Evolutionary conservation across 2,888 invertebrate species (phyloP), one percentile per base, ranked within the genome.

Genomic region (Drosophila buzzatii): DNA sequence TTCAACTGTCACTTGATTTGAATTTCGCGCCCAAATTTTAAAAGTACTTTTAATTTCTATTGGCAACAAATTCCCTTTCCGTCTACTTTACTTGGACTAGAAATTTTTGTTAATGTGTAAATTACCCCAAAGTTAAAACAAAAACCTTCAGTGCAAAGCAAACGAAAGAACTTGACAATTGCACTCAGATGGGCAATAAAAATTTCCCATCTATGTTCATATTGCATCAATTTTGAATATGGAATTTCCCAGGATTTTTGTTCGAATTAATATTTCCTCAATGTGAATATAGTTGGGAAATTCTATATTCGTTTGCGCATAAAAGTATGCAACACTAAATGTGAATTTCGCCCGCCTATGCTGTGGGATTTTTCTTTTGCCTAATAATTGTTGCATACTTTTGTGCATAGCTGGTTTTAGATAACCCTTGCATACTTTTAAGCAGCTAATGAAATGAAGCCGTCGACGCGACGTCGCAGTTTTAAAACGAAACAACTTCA

Each of bases 381-480:
- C 1, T n/a, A 23, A 35, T 35, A 42, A 45, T 0, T 2, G 12
- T 52, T 77, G 77, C 80, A 64, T 85, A 64, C 74, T 64, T 62
- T 51, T 18, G 39, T 10, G 79, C 61, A 3, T 3, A 10, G 10
- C 6, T 20, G 33, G 18, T 27, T 41, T 9, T 9, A 44, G 27
- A 71, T 55, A 63, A 31, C n/a, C n/a, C 2, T 64, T 53, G 89
- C 89, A 73, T 79, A 76, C 47, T 72, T 71, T 65, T 52, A 27
- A 23, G 31, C 70, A 47, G 58, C 33, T 18, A n/a, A 4, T 37
- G 58, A 42, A 67, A 81, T 92, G 84, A 92, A 92, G 83, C 83
- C 92, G 62, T 91, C 91, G 59, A 90, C 92, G 61, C 85, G 92
- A 70, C 92, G 92, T 42, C 92, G 89, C 70, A 92, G 92, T 80